A percentile compares a stretch with the other conserved stretches of the same genome.
These are phyloP conservation scores for Crambe crambe DNA, from an alignment of 37 sponge, comb jelly and placozoan species.

Conservation along the genomic window DNA sequence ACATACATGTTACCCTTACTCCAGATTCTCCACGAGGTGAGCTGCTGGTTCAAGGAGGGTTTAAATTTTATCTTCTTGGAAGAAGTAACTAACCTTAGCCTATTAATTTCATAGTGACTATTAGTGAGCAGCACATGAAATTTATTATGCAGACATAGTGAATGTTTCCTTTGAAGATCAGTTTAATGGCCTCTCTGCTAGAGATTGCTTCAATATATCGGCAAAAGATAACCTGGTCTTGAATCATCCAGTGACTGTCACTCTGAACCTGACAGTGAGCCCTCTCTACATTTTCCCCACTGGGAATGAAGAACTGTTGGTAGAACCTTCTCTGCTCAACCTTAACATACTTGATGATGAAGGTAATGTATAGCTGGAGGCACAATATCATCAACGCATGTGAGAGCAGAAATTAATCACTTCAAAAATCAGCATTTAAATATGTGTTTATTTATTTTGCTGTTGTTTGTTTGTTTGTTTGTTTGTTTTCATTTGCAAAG, in stretches of 20 bases:
- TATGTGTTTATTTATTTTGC: neutral
- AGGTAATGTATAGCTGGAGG: neutral
- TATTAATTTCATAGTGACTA: too few species aligned
- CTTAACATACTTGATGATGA: neutral
- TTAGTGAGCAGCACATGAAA: too few species aligned
- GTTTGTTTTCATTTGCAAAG: too few species aligned
- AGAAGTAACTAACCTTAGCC: too few species aligned
- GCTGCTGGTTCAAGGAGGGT: too few species aligned
- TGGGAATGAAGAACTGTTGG: neutral
- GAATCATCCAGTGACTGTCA: neutral
- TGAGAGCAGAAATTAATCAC: neutral
- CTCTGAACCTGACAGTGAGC: neutral
- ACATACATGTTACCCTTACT: neutral
- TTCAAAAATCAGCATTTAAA: neutral
- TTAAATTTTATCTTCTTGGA: too few species aligned
- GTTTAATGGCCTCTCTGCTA: too few species aligned
- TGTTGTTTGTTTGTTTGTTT: too few species aligned
- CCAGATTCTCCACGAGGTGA: neutral
- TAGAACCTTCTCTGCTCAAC: neutral
- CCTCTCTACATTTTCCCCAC: neutral
- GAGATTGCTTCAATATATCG: too few species aligned
- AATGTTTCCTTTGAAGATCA: too few species aligned
- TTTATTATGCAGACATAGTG: too few species aligned
- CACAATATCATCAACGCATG: neutral
- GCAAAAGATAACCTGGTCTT: neutral